phyloP scores from a whole-genome alignment of 2,888 invertebrate genomes.

The Pseudeuparius sepicola region DNA sequence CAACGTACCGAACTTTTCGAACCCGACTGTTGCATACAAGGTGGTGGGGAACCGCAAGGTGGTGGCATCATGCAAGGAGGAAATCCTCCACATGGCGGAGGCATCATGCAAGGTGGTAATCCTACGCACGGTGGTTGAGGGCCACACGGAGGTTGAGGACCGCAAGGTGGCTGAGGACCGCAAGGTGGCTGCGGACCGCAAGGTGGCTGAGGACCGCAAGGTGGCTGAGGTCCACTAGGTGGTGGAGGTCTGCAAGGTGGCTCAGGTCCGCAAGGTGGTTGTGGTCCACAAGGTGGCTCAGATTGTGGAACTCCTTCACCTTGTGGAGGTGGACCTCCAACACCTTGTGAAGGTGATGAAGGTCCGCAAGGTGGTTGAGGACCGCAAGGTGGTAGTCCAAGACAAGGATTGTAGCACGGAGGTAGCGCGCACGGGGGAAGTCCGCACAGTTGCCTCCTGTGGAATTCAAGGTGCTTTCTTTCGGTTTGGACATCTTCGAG shows the following conservation, averaged over 20 bases:
- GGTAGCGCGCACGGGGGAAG: conserved; percentile 28
- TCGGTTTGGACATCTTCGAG: conserved; percentile 43
- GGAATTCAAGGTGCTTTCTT: conserved; percentile 42
- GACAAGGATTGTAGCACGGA: conserved; percentile 32
- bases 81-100: conserved; percentile 10
- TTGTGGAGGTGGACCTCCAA: too few relatives aligned
- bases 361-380: conserved; percentile 7
- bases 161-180: too few relatives aligned
- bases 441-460: conserved; percentile 34
- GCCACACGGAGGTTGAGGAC: conserved; percentile 17
- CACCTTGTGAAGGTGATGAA: too few relatives aligned
- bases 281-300: conserved; percentile 24
- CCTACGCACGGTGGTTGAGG: too few relatives aligned
- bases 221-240: conserved; percentile 10
- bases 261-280: conserved; percentile 15
- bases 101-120: conserved; percentile 25
- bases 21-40: conserved; percentile 18
- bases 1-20: background rate
- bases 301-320: too few relatives aligned
- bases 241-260: conserved; percentile 16
- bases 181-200: background rate
- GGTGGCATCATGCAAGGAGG: conserved; percentile 4
- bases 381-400: conserved; percentile 31
- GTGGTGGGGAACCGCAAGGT: conserved; percentile 9
- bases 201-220: background rate